phyloP scores from a whole-genome alignment of 2,888 invertebrate species.

The Drosophila formosana region DNA sequence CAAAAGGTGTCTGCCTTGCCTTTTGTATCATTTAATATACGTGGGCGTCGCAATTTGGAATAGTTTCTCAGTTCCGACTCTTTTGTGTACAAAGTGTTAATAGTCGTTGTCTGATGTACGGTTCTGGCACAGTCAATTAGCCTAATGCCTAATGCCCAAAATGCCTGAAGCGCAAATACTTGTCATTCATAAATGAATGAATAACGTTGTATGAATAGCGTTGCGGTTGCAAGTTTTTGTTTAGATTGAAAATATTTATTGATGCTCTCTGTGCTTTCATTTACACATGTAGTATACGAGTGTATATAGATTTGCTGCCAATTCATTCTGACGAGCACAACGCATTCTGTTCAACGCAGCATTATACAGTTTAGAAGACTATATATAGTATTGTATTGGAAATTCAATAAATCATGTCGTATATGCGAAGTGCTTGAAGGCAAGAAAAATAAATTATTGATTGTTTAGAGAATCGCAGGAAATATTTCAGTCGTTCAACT shows the following conservation, averaged over 20 bases:
- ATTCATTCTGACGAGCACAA: constrained; percentile 7
- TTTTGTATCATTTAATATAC: constrained; percentile 14
- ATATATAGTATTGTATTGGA: not conserved
- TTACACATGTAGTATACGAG: not conserved
- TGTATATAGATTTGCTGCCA: constrained; percentile 13
- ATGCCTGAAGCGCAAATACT: constrained; percentile 22
- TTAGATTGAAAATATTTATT: constrained; percentile 23
- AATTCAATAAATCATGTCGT: not conserved
- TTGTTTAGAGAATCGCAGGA: not conserved
- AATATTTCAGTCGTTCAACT: too few relatives aligned
- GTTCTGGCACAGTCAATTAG: constrained; percentile 40
- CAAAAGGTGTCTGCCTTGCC: not conserved
- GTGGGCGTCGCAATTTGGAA: constrained; percentile 35
- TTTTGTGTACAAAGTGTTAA: constrained; percentile 10
- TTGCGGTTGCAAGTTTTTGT: constrained; percentile 15
- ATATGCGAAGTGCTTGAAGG: not conserved
- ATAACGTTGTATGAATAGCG: constrained; percentile 8
- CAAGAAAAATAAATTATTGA: not conserved
- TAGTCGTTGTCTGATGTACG: constrained; percentile 21
- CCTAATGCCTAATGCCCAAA: constrained; percentile 7
- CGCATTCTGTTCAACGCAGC: not conserved
- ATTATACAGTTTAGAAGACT: not conserved
- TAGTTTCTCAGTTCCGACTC: not conserved
- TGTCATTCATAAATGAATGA: constrained; percentile 25
- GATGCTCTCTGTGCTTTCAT: constrained; percentile 3